Conservation (phyloP, 2,113 vertebrate species). For the Microcebus ravelobensis region DNA sequence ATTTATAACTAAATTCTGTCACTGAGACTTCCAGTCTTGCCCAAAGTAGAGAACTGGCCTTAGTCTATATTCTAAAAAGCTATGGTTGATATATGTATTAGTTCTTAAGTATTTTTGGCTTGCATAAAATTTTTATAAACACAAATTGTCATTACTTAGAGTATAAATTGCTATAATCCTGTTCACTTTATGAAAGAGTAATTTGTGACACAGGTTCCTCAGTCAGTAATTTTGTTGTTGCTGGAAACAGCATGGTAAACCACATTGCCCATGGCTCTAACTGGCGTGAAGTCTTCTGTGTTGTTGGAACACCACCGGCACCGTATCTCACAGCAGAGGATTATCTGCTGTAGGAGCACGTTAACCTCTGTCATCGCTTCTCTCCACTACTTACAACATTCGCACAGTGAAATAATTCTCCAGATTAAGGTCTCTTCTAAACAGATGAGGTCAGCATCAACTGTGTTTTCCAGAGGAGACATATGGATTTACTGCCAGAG, state of each 20-base stretch:
- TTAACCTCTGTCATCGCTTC: neutral
- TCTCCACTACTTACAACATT: neutral
- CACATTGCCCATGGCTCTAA: neutral
- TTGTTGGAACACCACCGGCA: neutral
- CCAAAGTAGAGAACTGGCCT: neutral
- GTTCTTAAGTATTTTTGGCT: constrained; percentile 48
- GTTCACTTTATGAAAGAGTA: neutral
- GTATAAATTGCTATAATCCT: neutral
- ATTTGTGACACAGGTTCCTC: neutral
- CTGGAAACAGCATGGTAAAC: neutral
- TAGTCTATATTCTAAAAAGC: constrained; percentile 1
- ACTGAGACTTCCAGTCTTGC: neutral
- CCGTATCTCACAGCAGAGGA: neutral
- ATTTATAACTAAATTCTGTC: constrained; percentile 36
- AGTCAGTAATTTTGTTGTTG: neutral
- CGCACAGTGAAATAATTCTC: neutral
- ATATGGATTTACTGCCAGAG: neutral
- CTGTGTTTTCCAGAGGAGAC: neutral
- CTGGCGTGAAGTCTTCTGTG: neutral
- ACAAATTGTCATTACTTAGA: neutral
- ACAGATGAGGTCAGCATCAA: neutral
- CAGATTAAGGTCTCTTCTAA: neutral
- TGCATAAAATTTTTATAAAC: neutral
- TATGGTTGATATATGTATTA: constrained; percentile 34
- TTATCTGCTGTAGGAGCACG: neutral